Percentiles rank a stretch among this genome's conserved stretches.
phyloP scores from a whole-genome alignment of 2,797 vertebrate genomes.

The Premnoplex brunnescens region DNA sequence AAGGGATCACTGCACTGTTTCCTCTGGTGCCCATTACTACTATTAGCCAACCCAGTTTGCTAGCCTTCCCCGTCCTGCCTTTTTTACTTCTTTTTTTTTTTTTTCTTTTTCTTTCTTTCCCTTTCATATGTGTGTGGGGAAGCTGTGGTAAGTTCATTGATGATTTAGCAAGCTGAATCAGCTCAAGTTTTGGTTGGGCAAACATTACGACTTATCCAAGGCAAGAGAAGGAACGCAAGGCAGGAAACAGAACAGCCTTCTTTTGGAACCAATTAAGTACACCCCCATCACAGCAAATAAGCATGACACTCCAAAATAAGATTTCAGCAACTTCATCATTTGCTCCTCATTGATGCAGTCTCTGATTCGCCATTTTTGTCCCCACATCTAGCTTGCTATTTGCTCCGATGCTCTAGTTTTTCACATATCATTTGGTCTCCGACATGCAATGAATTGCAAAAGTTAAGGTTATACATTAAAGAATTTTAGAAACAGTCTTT shows the following conservation, averaged over 20 bases:
- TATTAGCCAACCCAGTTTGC: not conserved
- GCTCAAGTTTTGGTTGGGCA: not conserved
- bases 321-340: not conserved
- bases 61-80: not conserved
- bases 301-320: not conserved
- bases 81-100: not conserved
- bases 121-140: rapidly evolving
- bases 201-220: not conserved
- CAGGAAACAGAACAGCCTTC: not conserved
- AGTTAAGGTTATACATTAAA: not conserved
- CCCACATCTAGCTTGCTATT: not conserved
- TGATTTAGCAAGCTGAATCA: not conserved
- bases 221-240: not conserved
- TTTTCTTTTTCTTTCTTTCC: not conserved
- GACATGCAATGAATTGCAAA: not conserved
- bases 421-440: not conserved
- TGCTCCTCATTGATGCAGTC: not conserved
- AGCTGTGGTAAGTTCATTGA: not conserved
- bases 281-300: not conserved
- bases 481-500: not conserved
- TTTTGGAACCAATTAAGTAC: not conserved
- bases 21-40: not conserved
- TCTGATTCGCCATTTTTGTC: not conserved
- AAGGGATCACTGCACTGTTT: not conserved
- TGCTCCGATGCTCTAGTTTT: not conserved